Percentiles rank a stretch among this genome's conserved stretches.
Evolutionary conservation across 53 echinoderm and acorn worm species (phyloP).

Genomic region (Hippasteria phrygiana): DNA sequence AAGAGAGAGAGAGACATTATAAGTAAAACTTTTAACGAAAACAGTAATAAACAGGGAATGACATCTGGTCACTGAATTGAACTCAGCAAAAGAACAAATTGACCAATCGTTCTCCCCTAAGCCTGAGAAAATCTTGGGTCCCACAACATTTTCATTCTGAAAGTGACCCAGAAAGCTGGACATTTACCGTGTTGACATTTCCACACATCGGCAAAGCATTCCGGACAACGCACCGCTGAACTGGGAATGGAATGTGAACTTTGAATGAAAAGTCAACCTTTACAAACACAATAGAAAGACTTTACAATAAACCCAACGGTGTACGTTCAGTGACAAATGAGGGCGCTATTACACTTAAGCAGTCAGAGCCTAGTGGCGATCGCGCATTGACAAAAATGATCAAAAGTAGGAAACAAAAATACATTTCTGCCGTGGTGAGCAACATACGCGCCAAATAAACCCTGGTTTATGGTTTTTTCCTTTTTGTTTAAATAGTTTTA

Average conservation of each 20-base stretch:
- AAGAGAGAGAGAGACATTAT: no score
- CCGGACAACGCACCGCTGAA: not conserved
- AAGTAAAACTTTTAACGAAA: no score
- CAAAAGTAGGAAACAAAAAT: not conserved
- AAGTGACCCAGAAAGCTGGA: not conserved
- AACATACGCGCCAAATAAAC: no score
- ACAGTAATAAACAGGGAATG: no score
- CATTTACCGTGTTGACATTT: slow-evolving; percentile 1
- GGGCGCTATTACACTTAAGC: slow-evolving; percentile 9
- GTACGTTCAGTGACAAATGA: not conserved
- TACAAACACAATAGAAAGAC: not conserved
- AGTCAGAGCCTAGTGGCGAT: not conserved
- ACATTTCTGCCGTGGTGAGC: not conserved
- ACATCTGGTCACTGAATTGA: no score
- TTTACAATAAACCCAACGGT: not conserved
- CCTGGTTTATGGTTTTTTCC: no score
- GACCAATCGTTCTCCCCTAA: no score
- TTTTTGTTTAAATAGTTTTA: no score
- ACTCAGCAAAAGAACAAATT: no score
- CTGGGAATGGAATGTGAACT: not conserved
- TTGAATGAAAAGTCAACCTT: not conserved
- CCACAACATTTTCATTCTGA: no score
- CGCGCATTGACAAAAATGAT: no score
- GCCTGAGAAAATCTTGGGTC: no score
- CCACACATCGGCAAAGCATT: not conserved